phyloP scores from a whole-genome alignment of 2,888 invertebrate species.

The Philaethria dido region DNA sequence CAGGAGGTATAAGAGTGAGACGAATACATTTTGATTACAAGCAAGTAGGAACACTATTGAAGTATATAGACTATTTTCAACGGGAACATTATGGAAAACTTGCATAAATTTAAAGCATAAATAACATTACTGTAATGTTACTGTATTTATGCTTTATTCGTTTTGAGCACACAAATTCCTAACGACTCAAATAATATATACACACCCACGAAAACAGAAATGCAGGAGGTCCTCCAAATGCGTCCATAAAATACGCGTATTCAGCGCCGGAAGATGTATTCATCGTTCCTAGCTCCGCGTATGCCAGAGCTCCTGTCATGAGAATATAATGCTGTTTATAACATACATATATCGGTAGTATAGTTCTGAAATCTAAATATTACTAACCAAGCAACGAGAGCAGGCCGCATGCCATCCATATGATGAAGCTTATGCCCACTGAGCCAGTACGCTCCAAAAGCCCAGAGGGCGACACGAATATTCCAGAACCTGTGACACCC shows the following conservation, averaged over 20 bases:
- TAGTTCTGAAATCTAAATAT: not conserved
- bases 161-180: not conserved
- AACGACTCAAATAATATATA: not conserved
- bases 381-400: conserved; percentile 92
- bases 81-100: too few relatives aligned
- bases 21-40: too few relatives aligned
- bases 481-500: conserved; percentile 92
- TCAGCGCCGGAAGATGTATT: conserved; percentile 97
- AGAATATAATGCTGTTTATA: not conserved
- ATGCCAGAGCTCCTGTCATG: conserved; percentile 93
- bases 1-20: too few relatives aligned
- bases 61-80: too few relatives aligned
- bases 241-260: conserved; percentile 98
- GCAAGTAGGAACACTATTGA: too few relatives aligned
- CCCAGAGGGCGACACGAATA: conserved; percentile 98
- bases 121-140: too few relatives aligned
- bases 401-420: conserved; percentile 97
- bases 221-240: conserved; percentile 95
- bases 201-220: conserved; percentile 96
- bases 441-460: conserved; percentile 96
- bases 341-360: not conserved
- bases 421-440: conserved; percentile 96
- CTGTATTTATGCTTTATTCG: not conserved
- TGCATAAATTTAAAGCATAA: too few relatives aligned
- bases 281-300: conserved; percentile 97